Base-by-base conservation (phyloP, 2,797 vertebrate genomes). In the Limosa lapponica region DNA sequence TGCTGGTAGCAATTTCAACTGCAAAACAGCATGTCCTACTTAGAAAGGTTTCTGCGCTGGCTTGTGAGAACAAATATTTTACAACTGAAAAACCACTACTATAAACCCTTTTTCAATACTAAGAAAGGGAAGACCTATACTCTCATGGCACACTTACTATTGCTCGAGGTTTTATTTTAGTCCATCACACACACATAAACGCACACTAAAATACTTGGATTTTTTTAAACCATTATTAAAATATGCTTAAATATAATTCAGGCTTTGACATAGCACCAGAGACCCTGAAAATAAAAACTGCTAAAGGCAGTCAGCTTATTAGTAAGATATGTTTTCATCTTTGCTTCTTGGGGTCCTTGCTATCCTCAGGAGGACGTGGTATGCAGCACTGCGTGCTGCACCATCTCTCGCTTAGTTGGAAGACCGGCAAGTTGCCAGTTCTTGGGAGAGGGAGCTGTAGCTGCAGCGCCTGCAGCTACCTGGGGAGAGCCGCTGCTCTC, bases 231-330 rank as follows among this genome's bases (percentile, higher is more conserved):
- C 3, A 8, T 84, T 87, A 92, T 61, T 93, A 90, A 89, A 89
- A 52, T 67, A 92, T 17, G 46, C 30, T 89, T 90, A 95, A 95
- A 79, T 91, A 94, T 89, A 80, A 79, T 69, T 84, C 57, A 82
- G 30, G 34, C 8, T 89, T 83, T 90, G 89, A 81, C 48, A 87
- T 9, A 84, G 41, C 81, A 94, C 65, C 41, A 74, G 83, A 91
- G 86, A 86, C 62, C 9, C 34, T 89, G 64, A 61, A 84, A 85
- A 92, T 80, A 62, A 82, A 90, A 90, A 80, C 30, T 62, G 90
- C 39, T 87, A 82, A 78, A 54, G 44, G 67, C 81, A 94, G 48
- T 43, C 52, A 93, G 67, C 36, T 82, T 92, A 90, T 85, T 90
- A 90, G 83, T 67, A 77, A 96, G 48, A 70, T 57, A 57, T 10